phyloP scores from a whole-genome alignment of 1,140 invertebrate genomes.

The Propsilocerus akamusi region DNA sequence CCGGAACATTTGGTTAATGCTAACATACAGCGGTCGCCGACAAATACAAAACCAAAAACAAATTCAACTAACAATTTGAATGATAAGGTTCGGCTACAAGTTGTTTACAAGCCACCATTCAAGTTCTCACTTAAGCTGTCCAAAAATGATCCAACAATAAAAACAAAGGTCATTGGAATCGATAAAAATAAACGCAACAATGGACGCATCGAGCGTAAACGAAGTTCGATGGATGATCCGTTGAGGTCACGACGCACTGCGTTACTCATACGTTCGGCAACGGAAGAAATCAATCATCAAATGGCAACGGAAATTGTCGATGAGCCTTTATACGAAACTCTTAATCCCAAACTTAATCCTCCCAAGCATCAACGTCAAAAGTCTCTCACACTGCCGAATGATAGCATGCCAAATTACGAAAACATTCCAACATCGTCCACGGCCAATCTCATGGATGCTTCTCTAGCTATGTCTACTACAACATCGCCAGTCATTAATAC shows the following conservation, averaged over 20 bases:
- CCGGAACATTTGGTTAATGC: slow-evolving; percentile 14
- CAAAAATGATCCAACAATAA: slow-evolving; percentile 34
- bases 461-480: background rate
- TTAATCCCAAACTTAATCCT: background rate
- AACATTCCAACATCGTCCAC: background rate
- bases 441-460: background rate
- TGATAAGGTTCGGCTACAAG: slow-evolving; percentile 54
- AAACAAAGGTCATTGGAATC: slow-evolving; percentile 24
- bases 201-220: background rate
- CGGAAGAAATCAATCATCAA: background rate
- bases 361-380: background rate
- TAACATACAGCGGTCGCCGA: slow-evolving; percentile 13
- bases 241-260: background rate
- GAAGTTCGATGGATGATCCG: background rate
- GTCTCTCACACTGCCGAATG: too few relatives aligned
- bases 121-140: slow-evolving; percentile 63
- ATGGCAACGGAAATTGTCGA: background rate
- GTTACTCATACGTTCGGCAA: background rate
- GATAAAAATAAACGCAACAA: slow-evolving; percentile 9
- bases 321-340: background rate
- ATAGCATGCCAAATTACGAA: background rate
- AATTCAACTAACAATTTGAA: slow-evolving; percentile 24
- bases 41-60: slow-evolving; percentile 19
- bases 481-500: slow-evolving; percentile 3
- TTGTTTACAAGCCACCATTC: slow-evolving; percentile 70